phyloP scores from a whole-genome alignment of 92 coral and sea anemone species.

The Parazoanthus swiftii region DNA sequence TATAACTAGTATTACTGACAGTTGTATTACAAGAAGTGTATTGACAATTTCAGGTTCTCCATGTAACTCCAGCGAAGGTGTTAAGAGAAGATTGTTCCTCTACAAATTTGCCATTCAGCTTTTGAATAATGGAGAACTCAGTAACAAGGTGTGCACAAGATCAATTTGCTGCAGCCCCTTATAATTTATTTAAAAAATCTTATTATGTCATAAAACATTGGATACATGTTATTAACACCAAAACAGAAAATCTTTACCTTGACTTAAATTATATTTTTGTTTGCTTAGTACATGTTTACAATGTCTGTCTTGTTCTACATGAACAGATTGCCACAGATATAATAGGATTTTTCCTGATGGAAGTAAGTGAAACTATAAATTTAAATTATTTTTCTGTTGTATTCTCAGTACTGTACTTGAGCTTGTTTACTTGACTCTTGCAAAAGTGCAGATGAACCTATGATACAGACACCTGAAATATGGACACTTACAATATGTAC shows the following conservation, averaged over 20 bases:
- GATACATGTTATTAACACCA: too few relatives aligned
- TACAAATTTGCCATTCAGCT: slow-evolving; percentile 74
- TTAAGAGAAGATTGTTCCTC: slow-evolving; percentile 64
- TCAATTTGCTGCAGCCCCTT: not conserved
- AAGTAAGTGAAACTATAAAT: slow-evolving; percentile 54
- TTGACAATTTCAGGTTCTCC: slow-evolving; percentile 67
- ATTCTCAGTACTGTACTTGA: too few relatives aligned
- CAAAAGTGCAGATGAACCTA: too few relatives aligned
- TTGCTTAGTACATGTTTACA: not conserved
- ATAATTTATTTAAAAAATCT: too few relatives aligned
- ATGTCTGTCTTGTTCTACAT: slow-evolving; percentile 14
- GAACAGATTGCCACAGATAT: slow-evolving; percentile 73
- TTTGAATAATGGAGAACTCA: slow-evolving; percentile 74
- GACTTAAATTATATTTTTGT: not conserved
- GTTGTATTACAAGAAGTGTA: not conserved
- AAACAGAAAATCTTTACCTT: not conserved
- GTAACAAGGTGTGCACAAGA: slow-evolving; percentile 67
- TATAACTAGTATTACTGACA: too few relatives aligned
- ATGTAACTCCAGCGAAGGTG: slow-evolving; percentile 69
- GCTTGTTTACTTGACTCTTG: too few relatives aligned
- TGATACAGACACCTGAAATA: too few relatives aligned
- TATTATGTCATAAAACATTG: too few relatives aligned
- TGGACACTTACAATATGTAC: too few relatives aligned
- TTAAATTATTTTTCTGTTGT: not conserved
- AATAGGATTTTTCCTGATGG: slow-evolving; percentile 83